Base-by-base conservation (phyloP, 2,888 invertebrate genomes). In the Keiferia lycopersicella region DNA sequence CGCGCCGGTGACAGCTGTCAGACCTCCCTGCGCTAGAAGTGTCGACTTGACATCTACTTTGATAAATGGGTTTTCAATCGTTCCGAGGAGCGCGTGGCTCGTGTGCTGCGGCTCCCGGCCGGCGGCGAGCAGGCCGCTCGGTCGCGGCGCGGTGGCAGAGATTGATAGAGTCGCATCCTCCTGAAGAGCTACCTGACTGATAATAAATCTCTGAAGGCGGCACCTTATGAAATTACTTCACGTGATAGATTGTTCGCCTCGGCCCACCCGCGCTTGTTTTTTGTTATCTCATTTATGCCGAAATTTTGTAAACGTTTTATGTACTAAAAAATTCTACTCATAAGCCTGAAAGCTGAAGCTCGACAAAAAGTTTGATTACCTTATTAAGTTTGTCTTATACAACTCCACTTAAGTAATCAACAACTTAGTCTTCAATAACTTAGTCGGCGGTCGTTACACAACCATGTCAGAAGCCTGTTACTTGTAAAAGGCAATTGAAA, bases 141-240 rank as follows among this genome's bases (percentile, higher is more conserved):
- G 10, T 22, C 10, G 18, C 50, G 22, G 51, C 22, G 22, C 22
- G 20, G 48, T 12, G 51, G 51, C 51, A 53, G 22, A 53, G 51
- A 53, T 53, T 53, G 20, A 53, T 53, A 53, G 51, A 14, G 1
- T 12, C 51, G 11, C 12, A 26, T 53, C 51, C 26, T 48, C 18
- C 48, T 20, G 51, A 11, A 53, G 51, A 53, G 22, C 22, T 22
- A 53, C 51, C 51, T 53, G 51, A 22, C 22, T 53, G 51, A 53
- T 53, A 53, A 53, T 53, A 53, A 53, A 53, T 53, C 51, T 53
- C 22, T 22, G 4, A 53, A 53, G 26, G 45, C n/a, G 45, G n/a
- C 45, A 45, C 51, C 51, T 53, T 53, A 53, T 53, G 51, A 53
- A 53, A 53, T 53, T 53, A 22, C 51, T 22, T 26, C 51, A 12